phyloP scores from a whole-genome alignment of 2,888 invertebrate species.

The Neoscelio sp. region DNA sequence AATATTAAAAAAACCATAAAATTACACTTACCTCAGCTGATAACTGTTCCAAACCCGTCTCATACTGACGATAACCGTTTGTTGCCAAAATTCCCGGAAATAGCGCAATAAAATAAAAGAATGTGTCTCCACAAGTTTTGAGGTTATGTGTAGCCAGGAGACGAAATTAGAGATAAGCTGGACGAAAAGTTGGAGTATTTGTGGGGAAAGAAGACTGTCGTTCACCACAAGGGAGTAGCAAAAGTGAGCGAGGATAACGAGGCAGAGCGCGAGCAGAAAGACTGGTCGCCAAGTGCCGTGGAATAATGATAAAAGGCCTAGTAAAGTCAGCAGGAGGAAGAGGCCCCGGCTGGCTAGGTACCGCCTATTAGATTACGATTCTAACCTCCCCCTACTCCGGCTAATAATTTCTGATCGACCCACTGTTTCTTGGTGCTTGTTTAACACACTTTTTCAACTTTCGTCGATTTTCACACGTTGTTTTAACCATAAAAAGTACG shows the following conservation, averaged over 20 bases:
- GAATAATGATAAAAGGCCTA: constrained; percentile 77
- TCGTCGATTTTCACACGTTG: constrained; percentile 7
- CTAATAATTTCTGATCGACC: constrained; percentile 17
- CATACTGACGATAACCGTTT: constrained; percentile 33
- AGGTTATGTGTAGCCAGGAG: constrained; percentile 52
- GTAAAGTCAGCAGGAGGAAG: constrained; percentile 77
- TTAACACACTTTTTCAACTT: not conserved
- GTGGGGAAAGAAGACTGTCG: constrained; percentile 78
- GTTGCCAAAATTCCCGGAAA: constrained; percentile 6
- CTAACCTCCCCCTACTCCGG: constrained; percentile 79
- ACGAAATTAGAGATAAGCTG: constrained; percentile 17
- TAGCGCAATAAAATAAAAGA: not conserved
- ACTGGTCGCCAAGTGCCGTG: constrained; percentile 78
- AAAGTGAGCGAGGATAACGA: constrained; percentile 76
- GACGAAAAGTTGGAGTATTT: constrained; percentile 69
- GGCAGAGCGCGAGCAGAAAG: constrained; percentile 73
- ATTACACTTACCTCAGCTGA: constrained; percentile 38
- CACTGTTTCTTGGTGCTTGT: constrained; percentile 14
- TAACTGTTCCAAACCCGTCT: constrained; percentile 44
- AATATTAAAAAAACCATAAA: constrained; percentile 12
- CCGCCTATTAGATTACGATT: constrained; percentile 81
- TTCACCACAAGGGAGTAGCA: constrained; percentile 78
- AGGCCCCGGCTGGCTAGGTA: constrained; percentile 78
- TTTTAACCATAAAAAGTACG: constrained; percentile 39
- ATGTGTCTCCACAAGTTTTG: constrained; percentile 28